Evolutionary conservation across 2,797 vertebrate genomes (phyloP).

Genomic region (Mus minutoides): DNA sequence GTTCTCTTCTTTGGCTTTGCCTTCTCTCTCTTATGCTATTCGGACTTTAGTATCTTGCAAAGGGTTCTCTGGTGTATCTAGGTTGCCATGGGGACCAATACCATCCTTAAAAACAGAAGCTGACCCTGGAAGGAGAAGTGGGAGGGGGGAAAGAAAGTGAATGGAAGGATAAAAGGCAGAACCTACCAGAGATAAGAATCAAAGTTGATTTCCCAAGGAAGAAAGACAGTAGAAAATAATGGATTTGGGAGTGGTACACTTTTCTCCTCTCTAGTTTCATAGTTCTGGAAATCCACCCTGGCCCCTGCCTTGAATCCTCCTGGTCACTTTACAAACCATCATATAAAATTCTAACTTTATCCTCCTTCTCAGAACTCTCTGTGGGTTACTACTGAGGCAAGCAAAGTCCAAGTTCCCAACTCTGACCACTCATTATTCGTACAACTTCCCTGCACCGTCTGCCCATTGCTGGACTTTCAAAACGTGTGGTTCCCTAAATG

Average conservation of each 20-base stretch:
- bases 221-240: neutral
- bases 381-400: neutral
- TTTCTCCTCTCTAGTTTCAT: neutral
- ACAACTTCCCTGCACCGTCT: neutral
- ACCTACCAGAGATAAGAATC: too few species aligned
- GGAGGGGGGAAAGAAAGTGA: neutral
- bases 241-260: too few species aligned
- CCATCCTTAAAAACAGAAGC: neutral
- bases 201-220: neutral
- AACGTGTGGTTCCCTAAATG: rapidly evolving
- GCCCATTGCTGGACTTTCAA: neutral
- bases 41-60: constrained; percentile 23
- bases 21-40: neutral
- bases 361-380: neutral
- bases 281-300: neutral
- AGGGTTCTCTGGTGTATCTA: neutral
- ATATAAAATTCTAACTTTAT: neutral
- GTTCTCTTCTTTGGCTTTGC: neutral
- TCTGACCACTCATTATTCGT: neutral
- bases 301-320: neutral
- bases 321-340: neutral
- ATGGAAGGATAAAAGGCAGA: neutral
- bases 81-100: constrained; percentile 42
- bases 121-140: neutral
- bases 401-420: neutral